Evolutionary conservation across 2,888 invertebrate genomes (phyloP).

Genomic region (Drosophila colorata): DNA sequence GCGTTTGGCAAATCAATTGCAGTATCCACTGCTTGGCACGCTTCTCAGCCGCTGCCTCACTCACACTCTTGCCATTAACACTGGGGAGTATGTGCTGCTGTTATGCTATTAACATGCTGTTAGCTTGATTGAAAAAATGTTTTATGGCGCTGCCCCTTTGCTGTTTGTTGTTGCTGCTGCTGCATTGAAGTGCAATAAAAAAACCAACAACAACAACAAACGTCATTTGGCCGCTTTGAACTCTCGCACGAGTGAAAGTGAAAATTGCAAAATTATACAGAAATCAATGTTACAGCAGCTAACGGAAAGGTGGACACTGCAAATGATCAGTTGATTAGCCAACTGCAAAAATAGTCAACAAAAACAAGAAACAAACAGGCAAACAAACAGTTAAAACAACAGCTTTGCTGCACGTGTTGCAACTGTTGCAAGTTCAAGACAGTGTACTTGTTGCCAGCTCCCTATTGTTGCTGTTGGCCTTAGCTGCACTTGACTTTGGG

Average conservation of each 20-base stretch:
- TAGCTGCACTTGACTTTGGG: conserved; percentile 43
- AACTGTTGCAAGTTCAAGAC: conserved; percentile 62
- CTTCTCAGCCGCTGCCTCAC: conserved; percentile 31
- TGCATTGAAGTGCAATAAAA: conserved; percentile 32
- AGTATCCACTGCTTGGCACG: conserved; percentile 50
- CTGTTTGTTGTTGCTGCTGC: conserved; percentile 11
- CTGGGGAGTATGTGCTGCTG: conserved; percentile 50
- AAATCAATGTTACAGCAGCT: conserved; percentile 65
- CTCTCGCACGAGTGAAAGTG: conserved; percentile 78
- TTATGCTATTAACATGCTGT: conserved; percentile 75
- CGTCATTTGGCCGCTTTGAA: conserved; percentile 63
- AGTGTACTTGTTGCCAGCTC: conserved; percentile 1
- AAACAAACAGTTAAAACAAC: conserved; percentile 45
- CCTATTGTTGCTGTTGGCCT: conserved; percentile 4
- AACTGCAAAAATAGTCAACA: conserved; percentile 24
- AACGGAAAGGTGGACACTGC: conserved; percentile 52
- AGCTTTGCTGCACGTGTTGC: conserved; percentile 55
- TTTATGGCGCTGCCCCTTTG: conserved; percentile 60
- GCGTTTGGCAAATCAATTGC: conserved; percentile 67
- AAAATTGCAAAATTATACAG: conserved; percentile 81
- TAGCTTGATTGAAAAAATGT: conserved; percentile 78
- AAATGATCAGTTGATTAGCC: conserved; percentile 51
- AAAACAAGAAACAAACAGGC: conserved; percentile 17
- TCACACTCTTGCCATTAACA: conserved; percentile 35
- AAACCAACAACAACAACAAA: conserved; percentile 19